These are phyloP conservation scores for Glaucomys volans DNA, from an alignment of 2,113 vertebrate species.

Conservation along the genomic window DNA sequence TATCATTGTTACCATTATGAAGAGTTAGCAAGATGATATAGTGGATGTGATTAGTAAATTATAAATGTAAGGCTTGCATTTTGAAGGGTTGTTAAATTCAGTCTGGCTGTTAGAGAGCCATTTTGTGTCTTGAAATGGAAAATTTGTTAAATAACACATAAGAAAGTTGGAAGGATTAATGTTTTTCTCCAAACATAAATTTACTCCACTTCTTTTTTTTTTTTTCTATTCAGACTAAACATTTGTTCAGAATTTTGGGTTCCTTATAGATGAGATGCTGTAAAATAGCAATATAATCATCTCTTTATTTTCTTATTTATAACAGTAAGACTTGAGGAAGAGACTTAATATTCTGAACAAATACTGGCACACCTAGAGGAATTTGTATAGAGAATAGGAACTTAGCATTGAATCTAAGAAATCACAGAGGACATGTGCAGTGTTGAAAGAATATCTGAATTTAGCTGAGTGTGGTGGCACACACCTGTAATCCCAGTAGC, in stretches of 20 bases:
- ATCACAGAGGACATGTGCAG: neutral
- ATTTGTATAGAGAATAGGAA: neutral
- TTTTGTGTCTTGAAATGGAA: constrained; percentile 43
- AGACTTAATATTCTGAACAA: constrained; percentile 2
- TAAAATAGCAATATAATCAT: constrained; percentile 3
- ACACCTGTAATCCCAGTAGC: too few species aligned
- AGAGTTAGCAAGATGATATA: neutral
- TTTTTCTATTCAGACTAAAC: neutral
- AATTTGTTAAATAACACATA: constrained; percentile 67
- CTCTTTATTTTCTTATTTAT: constrained; percentile 43
- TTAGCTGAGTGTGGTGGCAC: neutral
- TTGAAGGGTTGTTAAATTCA: constrained; percentile 23
- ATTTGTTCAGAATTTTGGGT: constrained; percentile 50
- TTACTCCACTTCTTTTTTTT: neutral
- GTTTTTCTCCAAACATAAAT: constrained; percentile 39
- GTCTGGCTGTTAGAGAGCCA: neutral
- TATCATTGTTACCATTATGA: constrained; percentile 25
- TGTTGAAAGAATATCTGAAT: neutral
- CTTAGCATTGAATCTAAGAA: neutral
- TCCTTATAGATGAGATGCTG: constrained; percentile 2
- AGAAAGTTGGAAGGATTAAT: constrained; percentile 64
- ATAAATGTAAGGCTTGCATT: neutral
- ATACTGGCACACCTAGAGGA: neutral
- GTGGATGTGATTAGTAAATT: constrained; percentile 18
- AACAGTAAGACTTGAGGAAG: neutral